Percentiles rank a stretch among this genome's conserved stretches.
These are phyloP conservation scores for Myotis myotis DNA, from an alignment of 2,797 vertebrate species.

Conservation along the genomic window DNA sequence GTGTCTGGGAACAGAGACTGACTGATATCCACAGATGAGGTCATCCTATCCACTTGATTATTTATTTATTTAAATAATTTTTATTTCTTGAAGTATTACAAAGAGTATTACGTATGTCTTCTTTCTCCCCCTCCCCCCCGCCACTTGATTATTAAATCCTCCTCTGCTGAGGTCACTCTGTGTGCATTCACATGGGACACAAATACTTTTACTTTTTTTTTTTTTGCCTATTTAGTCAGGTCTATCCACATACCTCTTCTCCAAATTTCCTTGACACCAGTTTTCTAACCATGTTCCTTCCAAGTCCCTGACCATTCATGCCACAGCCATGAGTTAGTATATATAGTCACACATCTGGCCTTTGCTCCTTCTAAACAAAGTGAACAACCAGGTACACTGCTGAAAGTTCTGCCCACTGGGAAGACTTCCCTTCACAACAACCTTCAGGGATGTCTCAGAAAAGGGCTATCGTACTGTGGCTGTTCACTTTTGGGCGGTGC, in stretches of 20 bases:
- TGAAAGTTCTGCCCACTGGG: not conserved
- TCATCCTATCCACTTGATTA: not conserved
- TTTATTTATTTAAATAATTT: too few species aligned
- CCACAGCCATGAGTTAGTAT: not conserved
- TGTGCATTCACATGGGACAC: not conserved
- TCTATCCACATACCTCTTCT: not conserved
- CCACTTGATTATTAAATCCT: slow-evolving; percentile 1
- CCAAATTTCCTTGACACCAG: not conserved
- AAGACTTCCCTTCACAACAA: not conserved
- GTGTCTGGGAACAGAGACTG: not conserved
- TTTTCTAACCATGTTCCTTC: not conserved
- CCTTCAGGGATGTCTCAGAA: not conserved
- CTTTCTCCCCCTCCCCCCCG: too few species aligned
- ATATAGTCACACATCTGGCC: not conserved
- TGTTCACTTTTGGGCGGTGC: not conserved
- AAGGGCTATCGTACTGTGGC: not conserved
- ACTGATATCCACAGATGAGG: not conserved
- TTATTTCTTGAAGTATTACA: too few species aligned
- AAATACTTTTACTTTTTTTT: not conserved
- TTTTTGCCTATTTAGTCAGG: not conserved
- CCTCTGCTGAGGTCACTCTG: not conserved
- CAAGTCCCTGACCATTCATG: not conserved
- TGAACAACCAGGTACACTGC: not conserved
- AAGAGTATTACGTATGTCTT: too few species aligned
- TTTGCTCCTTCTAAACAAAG: not conserved